phyloP scores from a whole-genome alignment of 2,113 vertebrate species.

The Rhadina sibilatrix region DNA sequence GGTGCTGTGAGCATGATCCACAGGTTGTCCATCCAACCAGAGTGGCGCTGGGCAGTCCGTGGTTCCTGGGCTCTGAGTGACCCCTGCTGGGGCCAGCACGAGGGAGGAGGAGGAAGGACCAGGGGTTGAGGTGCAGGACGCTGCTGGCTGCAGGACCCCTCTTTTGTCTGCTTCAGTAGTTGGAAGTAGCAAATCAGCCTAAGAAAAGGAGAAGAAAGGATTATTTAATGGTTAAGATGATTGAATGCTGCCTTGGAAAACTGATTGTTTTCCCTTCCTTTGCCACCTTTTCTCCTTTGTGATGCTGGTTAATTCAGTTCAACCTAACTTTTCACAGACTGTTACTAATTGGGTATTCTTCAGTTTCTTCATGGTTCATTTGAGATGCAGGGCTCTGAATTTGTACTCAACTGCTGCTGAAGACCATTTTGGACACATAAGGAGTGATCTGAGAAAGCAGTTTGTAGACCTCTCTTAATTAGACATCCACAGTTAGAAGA shows the following conservation, averaged over 20 bases:
- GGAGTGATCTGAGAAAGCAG: conserved; percentile 39
- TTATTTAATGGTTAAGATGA: conserved; percentile 43
- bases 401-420: conserved; percentile 46
- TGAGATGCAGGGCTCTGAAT: conserved; percentile 54
- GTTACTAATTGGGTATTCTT: conserved; percentile 70
- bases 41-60: neutral
- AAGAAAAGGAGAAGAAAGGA: conserved; percentile 50
- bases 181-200: conserved; percentile 27
- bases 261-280: conserved; percentile 50
- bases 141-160: neutral
- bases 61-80: conserved; percentile 63
- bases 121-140: neutral
- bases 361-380: conserved; percentile 63
- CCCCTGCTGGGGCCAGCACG: conserved; percentile 58
- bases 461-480: conserved; percentile 49
- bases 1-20: accelerated
- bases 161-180: neutral
- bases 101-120: conserved; percentile 28
- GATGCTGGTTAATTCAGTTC: conserved; percentile 55
- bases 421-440: conserved; percentile 49
- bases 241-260: conserved; percentile 49
- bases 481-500: conserved; percentile 43
- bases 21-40: neutral
- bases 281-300: conserved; percentile 60
- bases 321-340: conserved; percentile 67